A percentile compares a stretch with the other conserved stretches of the same genome.
Evolutionary conservation across 2,113 vertebrate genomes (phyloP).

Genomic region (Stegastes partitus): DNA sequence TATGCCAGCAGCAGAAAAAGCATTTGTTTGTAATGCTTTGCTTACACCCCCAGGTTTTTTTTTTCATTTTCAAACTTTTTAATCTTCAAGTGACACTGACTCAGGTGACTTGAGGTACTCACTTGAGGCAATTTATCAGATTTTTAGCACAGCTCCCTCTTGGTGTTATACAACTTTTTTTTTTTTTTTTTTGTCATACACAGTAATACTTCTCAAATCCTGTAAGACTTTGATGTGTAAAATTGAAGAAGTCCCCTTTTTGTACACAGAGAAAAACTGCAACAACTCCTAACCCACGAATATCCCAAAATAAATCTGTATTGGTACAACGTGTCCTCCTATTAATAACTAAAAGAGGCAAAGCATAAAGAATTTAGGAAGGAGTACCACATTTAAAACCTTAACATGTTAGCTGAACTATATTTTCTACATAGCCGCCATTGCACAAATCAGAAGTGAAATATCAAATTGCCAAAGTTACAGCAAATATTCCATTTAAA

Average conservation of each 20-base stretch:
- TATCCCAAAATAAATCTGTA: slow-evolving; percentile 3
- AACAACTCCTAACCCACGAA: background rate
- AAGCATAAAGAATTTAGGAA: background rate
- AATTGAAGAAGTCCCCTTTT: background rate
- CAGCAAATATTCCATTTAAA: background rate
- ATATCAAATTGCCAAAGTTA: background rate
- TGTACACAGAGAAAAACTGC: background rate
- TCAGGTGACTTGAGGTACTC: slow-evolving; percentile 6
- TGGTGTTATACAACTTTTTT: slow-evolving; percentile 12
- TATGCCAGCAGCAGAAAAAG: background rate
- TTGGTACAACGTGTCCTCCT: background rate
- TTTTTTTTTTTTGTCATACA: background rate
- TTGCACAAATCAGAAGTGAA: background rate
- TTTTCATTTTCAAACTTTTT: background rate
- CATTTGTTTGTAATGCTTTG: background rate
- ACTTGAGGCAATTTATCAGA: slow-evolving; percentile 14
- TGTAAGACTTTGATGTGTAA: slow-evolving; percentile 15
- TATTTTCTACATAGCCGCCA: background rate
- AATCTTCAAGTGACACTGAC: background rate
- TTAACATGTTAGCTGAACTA: background rate
- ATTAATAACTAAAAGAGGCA: slow-evolving; percentile 16
- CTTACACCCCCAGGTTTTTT: background rate
- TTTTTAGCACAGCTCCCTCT: background rate
- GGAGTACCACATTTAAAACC: background rate
- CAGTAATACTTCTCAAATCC: background rate